Percentiles rank a stretch among this genome's conserved stretches.
These are phyloP conservation scores for Eristalis pertinax DNA, from an alignment of 2,888 invertebrate species.

Conservation along the genomic window DNA sequence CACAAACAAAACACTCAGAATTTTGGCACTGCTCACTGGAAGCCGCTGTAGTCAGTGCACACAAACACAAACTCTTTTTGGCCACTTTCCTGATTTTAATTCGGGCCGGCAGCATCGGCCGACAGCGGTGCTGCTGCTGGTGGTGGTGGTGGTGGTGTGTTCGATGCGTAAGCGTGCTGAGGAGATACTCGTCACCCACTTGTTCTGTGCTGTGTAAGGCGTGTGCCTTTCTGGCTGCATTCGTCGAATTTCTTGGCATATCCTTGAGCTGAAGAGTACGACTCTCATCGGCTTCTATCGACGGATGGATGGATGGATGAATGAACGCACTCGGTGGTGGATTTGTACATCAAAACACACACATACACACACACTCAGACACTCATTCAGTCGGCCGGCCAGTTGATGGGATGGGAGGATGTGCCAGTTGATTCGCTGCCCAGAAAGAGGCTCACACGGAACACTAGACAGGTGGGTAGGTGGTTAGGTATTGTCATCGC, in stretches of 20 bases:
- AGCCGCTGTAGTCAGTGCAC: slow-evolving; percentile 32
- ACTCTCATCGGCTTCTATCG: slow-evolving; percentile 58
- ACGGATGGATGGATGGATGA: slow-evolving; percentile 32
- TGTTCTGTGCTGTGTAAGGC: slow-evolving; percentile 34
- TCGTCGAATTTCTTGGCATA: slow-evolving; percentile 66
- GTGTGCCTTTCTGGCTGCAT: slow-evolving; percentile 70
- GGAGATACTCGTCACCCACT: slow-evolving; percentile 43
- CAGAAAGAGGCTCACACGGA: slow-evolving; percentile 60
- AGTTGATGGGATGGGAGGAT: slow-evolving; percentile 48
- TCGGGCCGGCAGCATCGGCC: slow-evolving; percentile 38
- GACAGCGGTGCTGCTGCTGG: not conserved
- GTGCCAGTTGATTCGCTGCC: slow-evolving; percentile 69
- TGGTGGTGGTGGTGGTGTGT: not conserved
- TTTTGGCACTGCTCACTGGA: slow-evolving; percentile 71
- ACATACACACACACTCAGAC: no score
- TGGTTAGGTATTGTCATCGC: slow-evolving; percentile 32
- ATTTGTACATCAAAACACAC: slow-evolving; percentile 4
- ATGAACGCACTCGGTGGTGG: slow-evolving; percentile 61
- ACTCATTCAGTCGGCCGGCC: not conserved
- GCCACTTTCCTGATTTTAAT: slow-evolving; percentile 67
- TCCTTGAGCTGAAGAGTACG: slow-evolving; percentile 45
- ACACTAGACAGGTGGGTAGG: slow-evolving; percentile 57
- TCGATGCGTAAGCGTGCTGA: slow-evolving; percentile 55
- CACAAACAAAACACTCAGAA: slow-evolving; percentile 51
- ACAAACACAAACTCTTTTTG: slow-evolving; percentile 54